Base-by-base conservation (phyloP, 2,888 invertebrate species). In the Augochlorella aurata region DNA sequence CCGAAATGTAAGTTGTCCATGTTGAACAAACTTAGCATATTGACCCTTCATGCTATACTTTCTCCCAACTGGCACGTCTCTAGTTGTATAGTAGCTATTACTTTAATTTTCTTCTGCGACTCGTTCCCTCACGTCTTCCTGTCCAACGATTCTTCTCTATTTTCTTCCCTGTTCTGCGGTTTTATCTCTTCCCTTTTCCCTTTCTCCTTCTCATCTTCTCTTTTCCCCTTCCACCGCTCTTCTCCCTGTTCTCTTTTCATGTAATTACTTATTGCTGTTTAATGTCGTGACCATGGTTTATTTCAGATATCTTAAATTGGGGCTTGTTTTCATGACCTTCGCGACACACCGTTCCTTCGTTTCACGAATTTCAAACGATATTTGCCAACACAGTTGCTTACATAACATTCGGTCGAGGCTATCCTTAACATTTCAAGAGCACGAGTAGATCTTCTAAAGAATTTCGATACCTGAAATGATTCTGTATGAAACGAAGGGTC, bases 21-120 rank as follows among this genome's bases (percentile, higher is more conserved):
- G 90, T 91, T 87, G 90, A 92, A 81, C 87, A 90, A 91, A 89
- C 91, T 90, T 92, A 91, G 90, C 91, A 90, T 90, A 89, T 90
- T 92, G 90, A 91, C 88, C 92, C 90, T 91, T 92, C 92, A 92
- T 91, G 91, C 92, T 93, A 63, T 63, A 93, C 90, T 92, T 94
- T 94, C 94, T 95, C 94, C 95, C 95, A 94, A 95, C 94, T 95
- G 95, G 95, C 95, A 95, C 95, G 94, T 94, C 90, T 92, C 86
- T 93, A 90, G 90, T 82, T 90, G 87, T 90, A 89, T 85, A 87
- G 88, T 90, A 90, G 88, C 85, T 83, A 86, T 87, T 79, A 38
- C 38, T 38, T 38, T 38, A 38, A 83, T 86, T 86, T 85, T 83
- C 78, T 82, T 90, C 90, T 86, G 90, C 85, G 91, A 88, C 91